A percentile compares a stretch with the other conserved stretches of the same genome.
Conservation (phyloP, 1,140 invertebrate genomes). For the Anagrus nilaparvatae region DNA sequence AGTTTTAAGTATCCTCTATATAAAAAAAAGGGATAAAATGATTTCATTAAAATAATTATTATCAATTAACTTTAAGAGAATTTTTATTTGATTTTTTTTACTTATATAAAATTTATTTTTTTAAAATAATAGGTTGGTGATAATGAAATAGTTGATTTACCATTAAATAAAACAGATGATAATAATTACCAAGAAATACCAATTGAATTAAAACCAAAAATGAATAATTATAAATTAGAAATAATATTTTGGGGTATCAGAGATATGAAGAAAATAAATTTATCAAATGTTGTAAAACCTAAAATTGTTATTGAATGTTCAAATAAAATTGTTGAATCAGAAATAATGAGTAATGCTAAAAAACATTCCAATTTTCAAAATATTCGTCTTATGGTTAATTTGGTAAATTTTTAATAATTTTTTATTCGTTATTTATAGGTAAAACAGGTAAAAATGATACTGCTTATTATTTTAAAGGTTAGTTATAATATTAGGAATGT, state of each 20-base stretch:
- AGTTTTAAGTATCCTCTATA: no score
- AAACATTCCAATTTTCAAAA: conserved; percentile 41
- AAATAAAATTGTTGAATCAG: conserved; percentile 43
- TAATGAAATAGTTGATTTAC: conserved; percentile 23
- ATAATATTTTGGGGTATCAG: conserved; percentile 55
- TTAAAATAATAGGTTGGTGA: conserved; percentile 22
- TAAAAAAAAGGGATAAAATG: no score
- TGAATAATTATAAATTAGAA: conserved; percentile 41
- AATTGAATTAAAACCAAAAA: conserved; percentile 40
- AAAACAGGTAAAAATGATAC: no score
- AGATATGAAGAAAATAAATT: conserved; percentile 42
- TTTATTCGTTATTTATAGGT: neutral
- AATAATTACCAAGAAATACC: conserved; percentile 38
- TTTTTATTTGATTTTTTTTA: no score
- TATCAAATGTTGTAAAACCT: conserved; percentile 40
- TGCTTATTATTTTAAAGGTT: no score
- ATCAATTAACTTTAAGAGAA: no score
- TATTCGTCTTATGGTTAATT: conserved; percentile 37
- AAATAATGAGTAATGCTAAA: conserved; percentile 41
- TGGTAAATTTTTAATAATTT: conserved; percentile 29
- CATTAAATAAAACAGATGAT: conserved; percentile 20
- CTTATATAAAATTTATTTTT: no score
- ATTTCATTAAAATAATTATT: no score
- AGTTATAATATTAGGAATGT: no score
- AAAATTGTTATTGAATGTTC: conserved; percentile 46